Evolutionary conservation across 2,113 vertebrate species (phyloP).

Genomic region (Silurus asotus): DNA sequence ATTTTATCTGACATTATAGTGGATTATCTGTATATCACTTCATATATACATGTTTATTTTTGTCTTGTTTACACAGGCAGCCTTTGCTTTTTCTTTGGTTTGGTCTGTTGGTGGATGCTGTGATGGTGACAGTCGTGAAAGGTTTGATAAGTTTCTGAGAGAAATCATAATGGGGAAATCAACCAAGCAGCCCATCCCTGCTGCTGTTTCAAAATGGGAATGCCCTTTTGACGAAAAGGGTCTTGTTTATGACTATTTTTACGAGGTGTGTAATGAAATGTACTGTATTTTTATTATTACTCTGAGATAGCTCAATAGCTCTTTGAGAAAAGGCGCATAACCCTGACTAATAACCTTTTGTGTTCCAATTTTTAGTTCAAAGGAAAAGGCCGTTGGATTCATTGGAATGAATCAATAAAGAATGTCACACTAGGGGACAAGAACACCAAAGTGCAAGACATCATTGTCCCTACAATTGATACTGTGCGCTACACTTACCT

Average conservation of each 20-base stretch:
- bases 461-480: conserved; percentile 95
- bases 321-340: background rate
- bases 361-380: conserved; percentile 77
- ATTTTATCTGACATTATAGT: background rate
- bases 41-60: background rate
- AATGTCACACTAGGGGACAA: conserved; percentile 73
- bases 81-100: conserved; percentile 85
- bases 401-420: conserved; percentile 89
- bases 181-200: conserved; percentile 72
- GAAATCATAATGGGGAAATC: conserved; percentile 70
- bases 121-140: conserved; percentile 79
- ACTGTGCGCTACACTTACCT: conserved; percentile 91
- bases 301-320: background rate
- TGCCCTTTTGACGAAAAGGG: conserved; percentile 87
- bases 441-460: conserved; percentile 84
- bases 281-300: background rate
- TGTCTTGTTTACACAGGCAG: conserved; percentile 71
- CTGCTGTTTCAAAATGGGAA: conserved; percentile 84
- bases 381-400: conserved; percentile 84
- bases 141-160: conserved; percentile 83
- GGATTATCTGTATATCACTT: background rate
- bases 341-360: background rate
- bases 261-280: conserved; percentile 78
- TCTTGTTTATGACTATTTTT: conserved; percentile 89
- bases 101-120: conserved; percentile 93